Evolutionary conservation across 1,140 invertebrate species (phyloP).

Genomic region (Bombus polaris): DNA sequence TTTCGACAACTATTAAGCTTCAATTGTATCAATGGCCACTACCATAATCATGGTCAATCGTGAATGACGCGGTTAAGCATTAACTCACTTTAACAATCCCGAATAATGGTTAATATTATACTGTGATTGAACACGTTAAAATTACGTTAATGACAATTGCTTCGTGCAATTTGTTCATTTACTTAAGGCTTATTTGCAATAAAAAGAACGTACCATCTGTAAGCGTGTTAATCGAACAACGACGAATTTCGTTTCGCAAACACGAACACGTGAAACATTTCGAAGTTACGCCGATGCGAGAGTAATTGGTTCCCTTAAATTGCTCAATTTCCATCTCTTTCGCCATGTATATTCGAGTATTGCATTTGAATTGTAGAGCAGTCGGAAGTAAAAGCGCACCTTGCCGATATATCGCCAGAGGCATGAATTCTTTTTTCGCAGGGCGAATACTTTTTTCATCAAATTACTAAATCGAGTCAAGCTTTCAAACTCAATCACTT

Average conservation of each 20-base stretch:
- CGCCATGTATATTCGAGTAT: neutral
- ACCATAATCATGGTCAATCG: neutral
- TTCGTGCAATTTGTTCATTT: neutral
- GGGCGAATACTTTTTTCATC: neutral
- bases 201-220: neutral
- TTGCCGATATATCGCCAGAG: neutral
- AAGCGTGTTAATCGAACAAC: neutral
- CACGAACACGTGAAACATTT: neutral
- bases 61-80: neutral
- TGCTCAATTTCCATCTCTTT: conserved; percentile 8
- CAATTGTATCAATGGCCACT: neutral
- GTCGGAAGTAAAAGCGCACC: neutral
- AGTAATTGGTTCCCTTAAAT: neutral
- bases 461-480: neutral
- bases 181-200: neutral
- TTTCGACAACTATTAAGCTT: neutral
- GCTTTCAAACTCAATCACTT: too few species aligned
- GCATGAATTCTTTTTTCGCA: neutral
- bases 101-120: neutral
- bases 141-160: neutral
- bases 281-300: too few species aligned
- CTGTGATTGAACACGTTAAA: neutral
- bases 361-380: conserved; percentile 4
- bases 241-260: neutral
- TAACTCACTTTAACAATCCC: neutral